Evolutionary conservation across 1,140 invertebrate species (phyloP).

Genomic region (Euschistus heros): DNA sequence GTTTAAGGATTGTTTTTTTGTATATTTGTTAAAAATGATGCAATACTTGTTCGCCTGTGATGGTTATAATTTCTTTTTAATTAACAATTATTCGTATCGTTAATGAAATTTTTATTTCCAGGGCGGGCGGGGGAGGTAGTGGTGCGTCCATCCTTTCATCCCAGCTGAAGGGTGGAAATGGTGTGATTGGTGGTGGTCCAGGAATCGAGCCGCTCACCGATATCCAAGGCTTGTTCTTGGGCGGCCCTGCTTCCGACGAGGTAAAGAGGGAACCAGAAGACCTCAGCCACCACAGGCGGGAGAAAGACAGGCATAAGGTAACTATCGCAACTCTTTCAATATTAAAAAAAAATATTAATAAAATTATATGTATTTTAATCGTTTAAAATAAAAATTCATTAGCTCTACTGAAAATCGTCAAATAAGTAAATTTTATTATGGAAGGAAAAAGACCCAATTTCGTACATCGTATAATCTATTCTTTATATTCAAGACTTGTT

Average conservation of each 20-base stretch:
- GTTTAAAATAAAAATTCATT: too few relatives aligned
- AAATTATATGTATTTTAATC: too few relatives aligned
- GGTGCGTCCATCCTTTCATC: conserved; percentile 32
- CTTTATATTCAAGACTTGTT: too few relatives aligned
- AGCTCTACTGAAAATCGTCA: too few relatives aligned
- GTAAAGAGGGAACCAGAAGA: conserved; percentile 58
- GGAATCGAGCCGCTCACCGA: conserved; percentile 44
- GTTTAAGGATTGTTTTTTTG: too few relatives aligned
- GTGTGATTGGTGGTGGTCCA: conserved; percentile 41
- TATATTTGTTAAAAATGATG: too few relatives aligned
- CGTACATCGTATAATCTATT: too few relatives aligned
- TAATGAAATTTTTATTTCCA: not conserved
- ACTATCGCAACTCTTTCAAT: conserved; percentile 34
- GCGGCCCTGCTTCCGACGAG: conserved; percentile 41
- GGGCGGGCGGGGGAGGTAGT: conserved; percentile 35
- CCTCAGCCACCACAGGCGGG: conserved; percentile 39
- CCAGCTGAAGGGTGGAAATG: conserved; percentile 43
- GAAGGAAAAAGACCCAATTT: too few relatives aligned
- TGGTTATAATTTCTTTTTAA: too few relatives aligned
- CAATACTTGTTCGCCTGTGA: too few relatives aligned
- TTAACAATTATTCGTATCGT: not conserved
- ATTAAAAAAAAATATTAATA: too few relatives aligned
- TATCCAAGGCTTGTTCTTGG: conserved; percentile 50
- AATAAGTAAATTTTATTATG: too few relatives aligned
- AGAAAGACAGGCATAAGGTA: conserved; percentile 34